A percentile compares a stretch with the other conserved stretches of the same genome.
These are phyloP conservation scores for Rhorus exstirpatorius DNA, from an alignment of 2,888 invertebrate genomes.

Conservation along the genomic window DNA sequence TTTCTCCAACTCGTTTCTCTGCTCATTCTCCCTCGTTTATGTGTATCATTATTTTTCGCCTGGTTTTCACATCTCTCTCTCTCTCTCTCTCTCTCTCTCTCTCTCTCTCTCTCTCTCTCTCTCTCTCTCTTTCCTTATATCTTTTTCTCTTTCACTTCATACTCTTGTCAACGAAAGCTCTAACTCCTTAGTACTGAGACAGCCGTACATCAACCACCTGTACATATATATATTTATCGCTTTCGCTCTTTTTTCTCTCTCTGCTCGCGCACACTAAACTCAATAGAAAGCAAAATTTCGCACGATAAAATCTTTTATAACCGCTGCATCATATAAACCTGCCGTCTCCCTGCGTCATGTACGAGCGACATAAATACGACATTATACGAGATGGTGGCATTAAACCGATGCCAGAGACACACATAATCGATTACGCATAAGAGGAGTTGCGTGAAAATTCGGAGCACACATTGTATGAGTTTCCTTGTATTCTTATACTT, in stretches of 20 bases:
- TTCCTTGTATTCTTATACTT: no score
- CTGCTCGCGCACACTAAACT: background rate
- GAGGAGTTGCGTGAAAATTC: no score
- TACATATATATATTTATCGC: conserved; percentile 27
- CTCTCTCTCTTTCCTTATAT: conserved; percentile 19
- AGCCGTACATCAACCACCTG: background rate
- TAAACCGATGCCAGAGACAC: no score
- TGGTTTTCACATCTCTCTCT: conserved; percentile 36
- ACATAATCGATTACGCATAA: no score
- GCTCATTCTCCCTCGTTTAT: conserved; percentile 23
- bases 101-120: conserved; percentile 38
- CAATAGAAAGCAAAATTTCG: conserved; percentile 22
- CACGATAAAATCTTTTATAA: conserved; percentile 18
- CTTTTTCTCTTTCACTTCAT: conserved; percentile 18
- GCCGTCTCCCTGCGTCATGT: no score
- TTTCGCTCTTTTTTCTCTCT: conserved; percentile 16
- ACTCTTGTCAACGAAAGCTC: conserved; percentile 28
- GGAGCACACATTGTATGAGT: no score
- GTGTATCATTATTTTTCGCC: conserved; percentile 53
- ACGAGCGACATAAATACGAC: background rate
- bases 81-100: conserved; percentile 10
- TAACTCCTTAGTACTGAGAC: conserved; percentile 20
- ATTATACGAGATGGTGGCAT: no score
- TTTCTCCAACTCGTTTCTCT: conserved; percentile 32
- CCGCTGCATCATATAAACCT: background rate